Evolutionary conservation across 2,888 invertebrate species (phyloP), one percentile per base, ranked within the genome.

Genomic region (Hirtodrosophila histrioides): DNA sequence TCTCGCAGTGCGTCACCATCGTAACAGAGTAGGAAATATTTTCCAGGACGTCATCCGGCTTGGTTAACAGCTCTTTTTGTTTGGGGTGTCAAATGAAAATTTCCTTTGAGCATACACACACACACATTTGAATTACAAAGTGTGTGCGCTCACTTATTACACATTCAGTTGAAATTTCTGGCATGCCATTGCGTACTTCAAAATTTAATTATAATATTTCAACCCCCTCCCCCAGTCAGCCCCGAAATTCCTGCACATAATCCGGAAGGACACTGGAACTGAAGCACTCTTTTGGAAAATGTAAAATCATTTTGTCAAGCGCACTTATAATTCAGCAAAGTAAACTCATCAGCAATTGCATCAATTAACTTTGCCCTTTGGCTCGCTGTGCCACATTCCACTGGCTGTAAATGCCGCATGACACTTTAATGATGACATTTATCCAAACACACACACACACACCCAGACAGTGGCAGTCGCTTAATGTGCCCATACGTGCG

Each of bases 301-400:
- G 79, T 57, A 57, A 71, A 75, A 76, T 66, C 50, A 61, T 75
- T 85, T 65, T 55, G 72, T 55, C 63, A 40, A 49, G 49, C 53
- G 46, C 23, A 24, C 41, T 23, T 37, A 48, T 35, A 71, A 50
- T 64, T 72, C 49, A 60, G 48, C 9, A 35, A 62, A 74, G 56
- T 78, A 68, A 74, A 78, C 75, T 27, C 57, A 62, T 68, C 68
- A 45, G 51, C 69, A 73, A 61, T 57, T 73, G 61, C 57, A 61
- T 57, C 74, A 67, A 74, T 78, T 78, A 74, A 48, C 23, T 73
- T 58, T 74, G 78, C 57, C 78, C 74, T 58, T 73, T 78, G 33
- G 66, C n/a, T 17, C 17, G 33, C 6, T 31, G 9, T 31, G 3
- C 31, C 5, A 40, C 35, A 45, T 67, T 43, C 24, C 68, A 48